Evolutionary conservation across 2,113 vertebrate species (phyloP).

Genomic region (Hipposideros armiger): DNA sequence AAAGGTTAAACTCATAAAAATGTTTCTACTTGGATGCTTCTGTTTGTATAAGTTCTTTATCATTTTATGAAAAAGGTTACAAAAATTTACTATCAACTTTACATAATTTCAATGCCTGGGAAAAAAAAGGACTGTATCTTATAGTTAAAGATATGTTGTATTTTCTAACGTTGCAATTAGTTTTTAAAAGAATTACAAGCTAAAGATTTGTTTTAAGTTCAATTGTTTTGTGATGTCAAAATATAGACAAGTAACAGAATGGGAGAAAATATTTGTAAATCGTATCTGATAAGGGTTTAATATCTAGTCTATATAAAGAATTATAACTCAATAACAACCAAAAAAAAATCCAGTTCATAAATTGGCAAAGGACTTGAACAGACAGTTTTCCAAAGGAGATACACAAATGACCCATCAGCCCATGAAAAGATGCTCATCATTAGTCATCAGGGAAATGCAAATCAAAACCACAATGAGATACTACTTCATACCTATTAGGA

Average conservation of each 20-base stretch:
- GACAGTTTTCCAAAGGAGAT: not conserved
- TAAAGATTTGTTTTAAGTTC: conserved; percentile 14
- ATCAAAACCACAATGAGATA: not conserved
- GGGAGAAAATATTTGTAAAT: conserved; percentile 15
- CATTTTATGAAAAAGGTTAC: conserved; percentile 21
- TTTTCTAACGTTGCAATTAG: conserved; percentile 42
- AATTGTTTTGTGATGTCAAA: not conserved
- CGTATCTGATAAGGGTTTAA: not conserved
- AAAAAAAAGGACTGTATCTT: conserved; percentile 25
- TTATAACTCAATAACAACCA: not conserved
- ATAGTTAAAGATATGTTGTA: conserved; percentile 16
- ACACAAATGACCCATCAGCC: not conserved
- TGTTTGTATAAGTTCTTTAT: conserved; percentile 10
- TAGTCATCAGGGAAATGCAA: not conserved
- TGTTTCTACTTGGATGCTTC: not conserved
- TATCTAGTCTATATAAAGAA: not conserved
- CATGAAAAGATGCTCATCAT: not conserved
- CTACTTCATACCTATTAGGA: not conserved
- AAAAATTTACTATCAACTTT: conserved; percentile 33
- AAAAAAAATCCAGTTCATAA: not conserved
- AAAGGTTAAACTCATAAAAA: not conserved
- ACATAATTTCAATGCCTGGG: conserved; percentile 42
- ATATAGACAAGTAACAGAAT: not conserved
- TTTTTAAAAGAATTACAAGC: conserved; percentile 57
- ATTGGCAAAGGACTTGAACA: not conserved